A percentile compares a stretch with the other conserved stretches of the same genome.
Evolutionary conservation across 2,797 vertebrate genomes (phyloP).

Genomic region (Carduelis carduelis): DNA sequence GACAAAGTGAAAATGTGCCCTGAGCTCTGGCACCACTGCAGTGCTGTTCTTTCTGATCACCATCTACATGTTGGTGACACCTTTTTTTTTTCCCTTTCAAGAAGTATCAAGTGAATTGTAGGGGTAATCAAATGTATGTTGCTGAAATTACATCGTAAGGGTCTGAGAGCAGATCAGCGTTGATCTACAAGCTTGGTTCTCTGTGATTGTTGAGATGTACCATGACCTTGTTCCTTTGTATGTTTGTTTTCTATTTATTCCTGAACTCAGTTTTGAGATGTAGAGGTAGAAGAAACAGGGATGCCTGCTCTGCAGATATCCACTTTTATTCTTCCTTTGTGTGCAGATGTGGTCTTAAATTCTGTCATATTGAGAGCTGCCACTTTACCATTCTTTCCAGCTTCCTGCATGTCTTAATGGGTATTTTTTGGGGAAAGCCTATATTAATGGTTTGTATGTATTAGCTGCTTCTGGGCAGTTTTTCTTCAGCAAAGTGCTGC

Average conservation of each 20-base stretch:
- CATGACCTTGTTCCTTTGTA: background rate
- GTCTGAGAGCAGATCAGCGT: background rate
- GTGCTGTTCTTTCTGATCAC: background rate
- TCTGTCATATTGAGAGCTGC: background rate
- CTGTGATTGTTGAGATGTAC: background rate
- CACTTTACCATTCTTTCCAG: background rate
- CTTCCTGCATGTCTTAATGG: background rate
- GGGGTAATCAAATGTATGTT: background rate
- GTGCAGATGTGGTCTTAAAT: background rate
- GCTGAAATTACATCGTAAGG: background rate
- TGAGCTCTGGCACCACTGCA: background rate
- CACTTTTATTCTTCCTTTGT: background rate
- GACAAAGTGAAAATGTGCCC: background rate
- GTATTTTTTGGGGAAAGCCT: background rate
- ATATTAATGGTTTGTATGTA: background rate
- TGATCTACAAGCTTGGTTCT: background rate
- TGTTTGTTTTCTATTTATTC: background rate
- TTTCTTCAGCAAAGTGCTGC: background rate
- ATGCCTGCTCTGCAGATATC: background rate
- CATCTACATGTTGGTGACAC: background rate
- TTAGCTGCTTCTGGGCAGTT: background rate
- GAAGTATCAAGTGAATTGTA: background rate
- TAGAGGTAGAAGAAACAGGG: background rate
- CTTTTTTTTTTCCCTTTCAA: background rate
- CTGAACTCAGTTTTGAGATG: background rate